Percentiles rank a stretch among this genome's conserved stretches.
Evolutionary conservation across 1,140 invertebrate genomes (phyloP).

Genomic region (Penaeus indicus): DNA sequence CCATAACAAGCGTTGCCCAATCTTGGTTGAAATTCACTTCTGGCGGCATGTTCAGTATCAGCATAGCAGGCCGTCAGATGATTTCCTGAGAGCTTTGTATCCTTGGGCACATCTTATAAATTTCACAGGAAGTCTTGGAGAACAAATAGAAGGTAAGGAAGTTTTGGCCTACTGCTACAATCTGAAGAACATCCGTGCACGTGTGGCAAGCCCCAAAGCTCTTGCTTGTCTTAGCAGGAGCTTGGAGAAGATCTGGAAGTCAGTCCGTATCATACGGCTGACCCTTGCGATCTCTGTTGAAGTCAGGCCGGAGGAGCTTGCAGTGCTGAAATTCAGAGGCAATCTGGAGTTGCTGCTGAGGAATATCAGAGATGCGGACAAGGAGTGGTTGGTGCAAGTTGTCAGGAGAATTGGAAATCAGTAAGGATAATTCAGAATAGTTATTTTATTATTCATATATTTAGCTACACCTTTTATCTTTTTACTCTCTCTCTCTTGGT

Average conservation of each 20-base stretch:
- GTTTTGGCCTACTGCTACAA: conserved; percentile 39
- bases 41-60: conserved; percentile 18
- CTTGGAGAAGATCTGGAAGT: conserved; percentile 15
- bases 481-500: too few species aligned
- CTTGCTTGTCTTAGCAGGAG: neutral
- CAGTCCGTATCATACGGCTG: neutral
- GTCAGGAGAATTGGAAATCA: too few species aligned
- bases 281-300: neutral
- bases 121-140: conserved; percentile 39
- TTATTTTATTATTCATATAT: too few species aligned
- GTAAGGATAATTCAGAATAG: too few species aligned
- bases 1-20: neutral
- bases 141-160: neutral
- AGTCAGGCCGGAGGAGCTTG: too few species aligned
- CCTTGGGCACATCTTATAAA: conserved; percentile 38
- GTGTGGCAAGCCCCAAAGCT: neutral
- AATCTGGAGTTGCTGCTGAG: too few species aligned
- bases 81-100: neutral
- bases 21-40: conserved; percentile 27
- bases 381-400: too few species aligned
- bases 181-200: conserved; percentile 34
- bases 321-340: too few species aligned
- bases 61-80: neutral
- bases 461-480: too few species aligned
- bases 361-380: too few species aligned